Conservation (phyloP, 2,113 vertebrate species). For the Poicephalus gulielmi region DNA sequence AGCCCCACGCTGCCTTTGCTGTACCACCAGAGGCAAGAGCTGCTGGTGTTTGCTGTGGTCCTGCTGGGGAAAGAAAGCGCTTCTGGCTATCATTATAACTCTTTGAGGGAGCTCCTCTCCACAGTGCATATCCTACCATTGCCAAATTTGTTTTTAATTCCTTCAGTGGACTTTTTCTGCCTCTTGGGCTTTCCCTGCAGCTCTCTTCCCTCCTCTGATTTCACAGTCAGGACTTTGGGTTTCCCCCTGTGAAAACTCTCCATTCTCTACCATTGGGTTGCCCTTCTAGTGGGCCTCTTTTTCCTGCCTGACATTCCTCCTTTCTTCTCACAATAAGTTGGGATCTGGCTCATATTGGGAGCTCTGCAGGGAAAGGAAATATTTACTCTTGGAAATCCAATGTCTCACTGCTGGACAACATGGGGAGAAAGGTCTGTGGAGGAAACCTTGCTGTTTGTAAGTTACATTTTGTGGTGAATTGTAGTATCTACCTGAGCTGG, state of each 20-base stretch:
- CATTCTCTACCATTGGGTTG: background rate
- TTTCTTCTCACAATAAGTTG: background rate
- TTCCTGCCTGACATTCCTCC: background rate
- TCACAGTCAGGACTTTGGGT: background rate
- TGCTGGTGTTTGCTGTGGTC: background rate
- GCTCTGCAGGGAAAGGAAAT: background rate
- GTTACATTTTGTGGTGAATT: background rate
- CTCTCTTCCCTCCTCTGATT: background rate
- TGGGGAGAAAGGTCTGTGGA: background rate
- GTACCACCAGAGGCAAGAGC: rapidly evolving
- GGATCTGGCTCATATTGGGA: background rate
- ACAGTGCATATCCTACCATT: rapidly evolving
- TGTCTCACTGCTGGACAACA: background rate
- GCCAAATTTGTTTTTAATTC: background rate
- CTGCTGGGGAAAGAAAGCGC: background rate
- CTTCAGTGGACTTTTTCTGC: background rate
- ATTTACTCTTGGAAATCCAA: background rate
- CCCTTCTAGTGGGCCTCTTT: conserved; percentile 12
- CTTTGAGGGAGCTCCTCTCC: background rate
- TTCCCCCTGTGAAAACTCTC: background rate
- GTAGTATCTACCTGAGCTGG: background rate
- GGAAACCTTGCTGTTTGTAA: background rate
- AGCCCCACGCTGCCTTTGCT: background rate
- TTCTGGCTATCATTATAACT: rapidly evolving
- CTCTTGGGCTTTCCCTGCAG: background rate